Conservation (phyloP, 2,113 vertebrate genomes). For the Acanthochromis polyacanthus region DNA sequence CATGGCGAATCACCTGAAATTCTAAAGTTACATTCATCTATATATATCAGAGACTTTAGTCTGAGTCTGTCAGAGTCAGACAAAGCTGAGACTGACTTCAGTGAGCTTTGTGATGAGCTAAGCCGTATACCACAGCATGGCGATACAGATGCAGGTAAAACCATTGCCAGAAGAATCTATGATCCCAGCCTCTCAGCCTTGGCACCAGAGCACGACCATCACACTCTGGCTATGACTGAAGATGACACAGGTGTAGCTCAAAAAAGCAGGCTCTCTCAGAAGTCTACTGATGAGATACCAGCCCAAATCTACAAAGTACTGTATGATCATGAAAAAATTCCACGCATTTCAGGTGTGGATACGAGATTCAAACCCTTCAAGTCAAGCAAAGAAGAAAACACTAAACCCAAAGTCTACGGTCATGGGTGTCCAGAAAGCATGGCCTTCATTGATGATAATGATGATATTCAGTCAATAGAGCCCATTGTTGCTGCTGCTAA, state of each 20-base stretch:
- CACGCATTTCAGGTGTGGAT: slow-evolving; percentile 19
- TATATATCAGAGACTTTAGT: slow-evolving; percentile 74
- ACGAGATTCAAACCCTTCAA: slow-evolving; percentile 33
- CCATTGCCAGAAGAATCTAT: slow-evolving; percentile 16
- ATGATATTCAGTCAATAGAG: slow-evolving; percentile 25
- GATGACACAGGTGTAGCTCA: slow-evolving; percentile 49
- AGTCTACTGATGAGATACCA: slow-evolving; percentile 31
- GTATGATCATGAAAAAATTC: slow-evolving; percentile 29
- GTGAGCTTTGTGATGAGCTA: slow-evolving; percentile 64
- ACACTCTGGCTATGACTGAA: slow-evolving; percentile 53
- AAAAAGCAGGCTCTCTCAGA: slow-evolving; percentile 39
- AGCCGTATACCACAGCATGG: slow-evolving; percentile 24
- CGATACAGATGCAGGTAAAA: slow-evolving; percentile 24
- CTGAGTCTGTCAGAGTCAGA: slow-evolving; percentile 73
- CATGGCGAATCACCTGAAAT: slow-evolving; percentile 33
- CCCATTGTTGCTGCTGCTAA: slow-evolving; percentile 18
- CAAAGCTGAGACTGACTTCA: slow-evolving; percentile 74
- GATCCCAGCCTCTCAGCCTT: slow-evolving; percentile 8
- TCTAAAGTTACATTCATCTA: slow-evolving; percentile 40
- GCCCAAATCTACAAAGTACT: slow-evolving; percentile 20
- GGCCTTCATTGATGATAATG: slow-evolving; percentile 74
- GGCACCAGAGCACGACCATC: slow-evolving; percentile 16
- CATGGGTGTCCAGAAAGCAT: slow-evolving; percentile 29
- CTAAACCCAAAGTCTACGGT: slow-evolving; percentile 25
- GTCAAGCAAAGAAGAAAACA: slow-evolving; percentile 39